A percentile compares a stretch with the other conserved stretches of the same genome.
Evolutionary conservation across 2,113 vertebrate species (phyloP).

Genomic region (Atrichornis clamosus): DNA sequence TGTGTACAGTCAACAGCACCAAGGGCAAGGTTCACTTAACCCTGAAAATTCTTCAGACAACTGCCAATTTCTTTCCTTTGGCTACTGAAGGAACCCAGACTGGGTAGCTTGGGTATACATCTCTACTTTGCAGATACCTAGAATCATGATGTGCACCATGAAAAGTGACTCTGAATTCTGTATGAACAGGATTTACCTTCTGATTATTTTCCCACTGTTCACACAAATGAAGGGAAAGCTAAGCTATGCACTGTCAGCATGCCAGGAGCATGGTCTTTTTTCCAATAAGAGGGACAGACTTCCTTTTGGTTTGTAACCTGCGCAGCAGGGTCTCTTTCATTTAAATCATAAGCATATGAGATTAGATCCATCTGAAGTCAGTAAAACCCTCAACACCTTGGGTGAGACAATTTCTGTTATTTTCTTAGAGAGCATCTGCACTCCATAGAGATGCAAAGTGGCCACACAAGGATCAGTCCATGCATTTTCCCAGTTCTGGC

Average conservation of each 20-base stretch:
- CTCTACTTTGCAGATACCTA: neutral
- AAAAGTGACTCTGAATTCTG: neutral
- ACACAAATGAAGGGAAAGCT: neutral
- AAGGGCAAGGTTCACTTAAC: neutral
- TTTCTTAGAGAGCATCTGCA: neutral
- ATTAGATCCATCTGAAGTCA: neutral
- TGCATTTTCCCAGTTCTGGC: neutral
- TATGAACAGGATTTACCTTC: neutral
- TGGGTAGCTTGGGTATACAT: neutral
- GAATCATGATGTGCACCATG: neutral
- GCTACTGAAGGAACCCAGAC: neutral
- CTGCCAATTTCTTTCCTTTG: neutral
- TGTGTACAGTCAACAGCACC: neutral
- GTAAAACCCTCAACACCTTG: neutral
- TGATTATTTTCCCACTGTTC: neutral
- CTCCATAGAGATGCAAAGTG: neutral
- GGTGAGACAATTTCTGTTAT: neutral
- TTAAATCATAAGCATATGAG: neutral
- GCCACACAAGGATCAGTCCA: accelerated
- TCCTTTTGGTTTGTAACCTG: neutral
- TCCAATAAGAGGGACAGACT: neutral
- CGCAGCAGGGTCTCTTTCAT: neutral
- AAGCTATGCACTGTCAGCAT: neutral
- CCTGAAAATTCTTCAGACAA: neutral
- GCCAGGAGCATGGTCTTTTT: neutral